phyloP scores from a whole-genome alignment of 2,797 vertebrate species.

The Cyprinella venusta region DNA sequence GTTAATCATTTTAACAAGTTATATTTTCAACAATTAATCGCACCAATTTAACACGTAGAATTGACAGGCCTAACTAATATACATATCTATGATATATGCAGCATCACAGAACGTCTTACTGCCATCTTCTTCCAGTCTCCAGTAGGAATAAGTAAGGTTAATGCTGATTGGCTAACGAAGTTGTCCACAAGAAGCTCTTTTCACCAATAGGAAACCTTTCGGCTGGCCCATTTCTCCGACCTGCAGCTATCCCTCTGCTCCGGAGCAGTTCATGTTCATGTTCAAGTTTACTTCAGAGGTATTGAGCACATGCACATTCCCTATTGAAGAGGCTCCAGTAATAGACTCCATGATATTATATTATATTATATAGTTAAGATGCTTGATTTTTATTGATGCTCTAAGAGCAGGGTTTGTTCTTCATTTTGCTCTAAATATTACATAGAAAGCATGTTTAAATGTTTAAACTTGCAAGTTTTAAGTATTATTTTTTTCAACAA shows the following conservation, averaged over 20 bases:
- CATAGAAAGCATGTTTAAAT: background rate
- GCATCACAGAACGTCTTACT: background rate
- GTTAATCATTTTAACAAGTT: background rate
- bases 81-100: background rate
- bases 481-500: slow-evolving; percentile 20
- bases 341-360: too few relatives aligned
- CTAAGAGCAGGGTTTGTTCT: too few relatives aligned
- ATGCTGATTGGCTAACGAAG: background rate
- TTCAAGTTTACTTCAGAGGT: too few relatives aligned
- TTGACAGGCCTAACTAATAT: background rate
- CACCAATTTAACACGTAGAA: background rate
- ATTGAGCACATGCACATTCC: too few relatives aligned
- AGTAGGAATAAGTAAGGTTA: background rate
- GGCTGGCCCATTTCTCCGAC: background rate
- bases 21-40: background rate
- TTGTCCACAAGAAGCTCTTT: too few relatives aligned
- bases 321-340: too few relatives aligned
- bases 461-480: background rate
- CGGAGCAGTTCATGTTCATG: too few relatives aligned
- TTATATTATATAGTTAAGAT: background rate
- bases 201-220: background rate
- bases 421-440: background rate
- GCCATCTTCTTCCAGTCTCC: background rate
- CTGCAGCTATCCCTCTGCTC: background rate
- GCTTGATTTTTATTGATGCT: background rate